phyloP scores from a whole-genome alignment of 1,140 invertebrate species.

The Drosophila bifasciata region DNA sequence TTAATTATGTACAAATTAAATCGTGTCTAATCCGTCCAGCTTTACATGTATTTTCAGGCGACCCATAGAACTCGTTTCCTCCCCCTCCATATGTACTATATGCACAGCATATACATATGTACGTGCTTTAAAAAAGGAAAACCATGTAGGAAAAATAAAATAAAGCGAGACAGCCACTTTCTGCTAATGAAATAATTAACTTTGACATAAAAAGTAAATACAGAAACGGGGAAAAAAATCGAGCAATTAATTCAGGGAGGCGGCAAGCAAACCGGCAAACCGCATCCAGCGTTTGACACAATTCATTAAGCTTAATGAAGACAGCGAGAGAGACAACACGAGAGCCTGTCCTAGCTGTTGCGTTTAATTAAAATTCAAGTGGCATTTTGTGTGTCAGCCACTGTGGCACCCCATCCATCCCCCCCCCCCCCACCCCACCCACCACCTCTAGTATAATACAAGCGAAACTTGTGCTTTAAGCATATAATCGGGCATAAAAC shows the following conservation, averaged over 20 bases:
- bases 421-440: background rate
- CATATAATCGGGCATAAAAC: conserved; percentile 81
- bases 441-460: background rate
- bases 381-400: conserved; percentile 75
- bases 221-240: conserved; percentile 21
- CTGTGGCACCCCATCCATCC: conserved; percentile 2
- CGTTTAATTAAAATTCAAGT: conserved; percentile 83
- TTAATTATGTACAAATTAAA: too few relatives aligned
- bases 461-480: conserved; percentile 72
- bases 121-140: too few relatives aligned
- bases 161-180: conserved; percentile 42
- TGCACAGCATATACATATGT: too few relatives aligned
- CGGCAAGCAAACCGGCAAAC: conserved; percentile 44
- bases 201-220: conserved; percentile 63
- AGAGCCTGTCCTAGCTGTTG: conserved; percentile 63
- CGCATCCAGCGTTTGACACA: conserved; percentile 74
- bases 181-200: conserved; percentile 74
- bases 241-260: conserved; percentile 42
- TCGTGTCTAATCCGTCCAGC: too few relatives aligned
- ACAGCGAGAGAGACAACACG: conserved; percentile 29
- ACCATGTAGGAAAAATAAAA: conserved; percentile 28
- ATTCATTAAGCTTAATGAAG: conserved; percentile 82
- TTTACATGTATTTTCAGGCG: too few relatives aligned
- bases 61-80: too few relatives aligned
- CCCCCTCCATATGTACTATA: too few relatives aligned